Percentiles rank a stretch among this genome's conserved stretches.
Conservation (phyloP, 53 echinoderm and acorn worm species). For the Antedon mediterranea region DNA sequence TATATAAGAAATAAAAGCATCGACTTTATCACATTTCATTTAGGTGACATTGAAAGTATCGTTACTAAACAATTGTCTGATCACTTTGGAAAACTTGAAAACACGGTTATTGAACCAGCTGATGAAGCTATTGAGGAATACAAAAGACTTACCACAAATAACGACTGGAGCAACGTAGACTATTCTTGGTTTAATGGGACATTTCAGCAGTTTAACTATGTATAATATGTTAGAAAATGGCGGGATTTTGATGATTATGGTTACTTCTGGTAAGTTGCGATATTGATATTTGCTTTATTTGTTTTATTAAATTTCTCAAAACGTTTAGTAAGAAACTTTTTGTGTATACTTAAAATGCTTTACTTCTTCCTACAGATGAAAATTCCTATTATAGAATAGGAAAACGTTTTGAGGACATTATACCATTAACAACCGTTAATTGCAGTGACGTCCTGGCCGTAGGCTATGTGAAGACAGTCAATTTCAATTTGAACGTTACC, state of each 20-base stretch:
- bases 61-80: neutral
- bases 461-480: neutral
- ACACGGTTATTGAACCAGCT: constrained; percentile 15
- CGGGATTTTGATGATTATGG: constrained; percentile 16
- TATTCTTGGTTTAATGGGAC: constrained; percentile 4
- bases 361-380: too few species aligned
- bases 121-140: constrained; percentile 1
- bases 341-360: too few species aligned
- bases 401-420: neutral
- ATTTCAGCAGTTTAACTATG: neutral
- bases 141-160: constrained; percentile 1
- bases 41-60: neutral
- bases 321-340: too few species aligned
- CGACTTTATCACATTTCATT: too few species aligned
- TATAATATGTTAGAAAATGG: constrained; percentile 14
- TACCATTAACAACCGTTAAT: neutral
- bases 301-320: too few species aligned
- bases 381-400: too few species aligned
- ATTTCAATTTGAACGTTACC: neutral
- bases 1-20: too few species aligned
- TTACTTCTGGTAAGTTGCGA: constrained; percentile 21
- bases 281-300: too few species aligned
- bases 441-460: neutral
- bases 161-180: neutral
- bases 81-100: neutral